These are phyloP conservation scores for Phyllostomus hastatus DNA, from an alignment of 2,113 vertebrate species.

Conservation along the genomic window DNA sequence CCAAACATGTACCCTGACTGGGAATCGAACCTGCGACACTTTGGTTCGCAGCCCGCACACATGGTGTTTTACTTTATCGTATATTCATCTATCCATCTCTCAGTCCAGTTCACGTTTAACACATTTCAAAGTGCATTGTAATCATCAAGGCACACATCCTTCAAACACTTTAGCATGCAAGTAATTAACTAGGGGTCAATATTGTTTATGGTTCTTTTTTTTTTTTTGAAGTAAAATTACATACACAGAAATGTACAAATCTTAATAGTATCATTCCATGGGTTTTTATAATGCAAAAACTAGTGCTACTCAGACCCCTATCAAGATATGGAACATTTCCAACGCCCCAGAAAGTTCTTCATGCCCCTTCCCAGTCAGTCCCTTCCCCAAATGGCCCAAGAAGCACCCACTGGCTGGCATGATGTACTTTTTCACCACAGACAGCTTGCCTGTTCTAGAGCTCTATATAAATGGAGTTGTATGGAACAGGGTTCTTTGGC, in stretches of 20 bases:
- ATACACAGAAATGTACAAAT: not conserved
- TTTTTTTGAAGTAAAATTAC: not conserved
- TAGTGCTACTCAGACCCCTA: not conserved
- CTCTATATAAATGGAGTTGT: not conserved
- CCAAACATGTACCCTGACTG: too few relatives aligned
- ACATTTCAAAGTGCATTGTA: not conserved
- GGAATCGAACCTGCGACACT: too few relatives aligned
- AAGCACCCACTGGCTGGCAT: not conserved
- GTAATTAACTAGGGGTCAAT: not conserved
- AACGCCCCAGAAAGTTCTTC: not conserved
- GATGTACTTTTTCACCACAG: not conserved
- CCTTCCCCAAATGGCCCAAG: not conserved
- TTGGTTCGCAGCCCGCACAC: too few relatives aligned
- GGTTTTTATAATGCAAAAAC: not conserved
- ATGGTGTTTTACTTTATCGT: too few relatives aligned
- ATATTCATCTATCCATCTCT: not conserved
- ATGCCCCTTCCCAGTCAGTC: not conserved
- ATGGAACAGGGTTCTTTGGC: not conserved
- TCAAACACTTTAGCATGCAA: not conserved
- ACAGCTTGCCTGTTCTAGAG: not conserved
- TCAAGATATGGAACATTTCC: not conserved
- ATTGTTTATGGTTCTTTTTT: not conserved
- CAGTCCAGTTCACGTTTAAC: not conserved
- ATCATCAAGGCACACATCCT: not conserved
- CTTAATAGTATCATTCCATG: not conserved